These are phyloP conservation scores for Tetranychus piercei DNA, from an alignment of 2,888 invertebrate species.

Conservation along the genomic window DNA sequence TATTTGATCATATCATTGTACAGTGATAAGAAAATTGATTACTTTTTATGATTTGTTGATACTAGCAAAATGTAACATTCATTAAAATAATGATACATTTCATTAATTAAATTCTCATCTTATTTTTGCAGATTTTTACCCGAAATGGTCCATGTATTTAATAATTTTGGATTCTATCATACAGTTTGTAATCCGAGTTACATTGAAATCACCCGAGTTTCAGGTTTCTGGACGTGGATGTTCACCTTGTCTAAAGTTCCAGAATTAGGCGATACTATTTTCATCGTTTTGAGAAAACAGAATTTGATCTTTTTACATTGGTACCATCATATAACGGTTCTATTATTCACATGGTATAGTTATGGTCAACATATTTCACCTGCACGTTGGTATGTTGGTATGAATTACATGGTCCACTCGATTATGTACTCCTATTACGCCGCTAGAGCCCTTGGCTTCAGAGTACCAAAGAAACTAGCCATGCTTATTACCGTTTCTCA, in stretches of 20 bases:
- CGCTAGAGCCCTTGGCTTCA: conserved; percentile 61
- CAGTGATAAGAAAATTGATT: too few species aligned
- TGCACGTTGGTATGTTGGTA: conserved; percentile 65
- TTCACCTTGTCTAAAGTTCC: conserved; percentile 91
- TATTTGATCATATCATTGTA: too few species aligned
- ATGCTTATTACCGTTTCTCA: conserved; percentile 80
- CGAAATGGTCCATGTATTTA: conserved; percentile 69
- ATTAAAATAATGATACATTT: too few species aligned
- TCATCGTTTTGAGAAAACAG: conserved; percentile 70
- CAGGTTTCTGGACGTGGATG: conserved; percentile 93
- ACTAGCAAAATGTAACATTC: too few species aligned
- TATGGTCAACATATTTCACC: conserved; percentile 39
- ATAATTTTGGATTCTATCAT: conserved; percentile 77
- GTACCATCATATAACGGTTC: conserved; percentile 89
- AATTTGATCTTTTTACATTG: conserved; percentile 84
- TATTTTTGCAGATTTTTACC: conserved; percentile 48
- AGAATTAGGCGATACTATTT: conserved; percentile 79
- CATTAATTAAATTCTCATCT: neutral
- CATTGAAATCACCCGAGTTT: conserved; percentile 73
- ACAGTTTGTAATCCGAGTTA: conserved; percentile 87
- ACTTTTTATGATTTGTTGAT: too few species aligned
- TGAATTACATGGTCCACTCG: conserved; percentile 79
- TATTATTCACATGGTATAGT: conserved; percentile 77
- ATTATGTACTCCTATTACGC: conserved; percentile 85
- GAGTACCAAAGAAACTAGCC: conserved; percentile 54